Evolutionary conservation across 2,797 vertebrate species (phyloP), one percentile per base, ranked within the genome.

Genomic region (Propithecus deckenii): DNA sequence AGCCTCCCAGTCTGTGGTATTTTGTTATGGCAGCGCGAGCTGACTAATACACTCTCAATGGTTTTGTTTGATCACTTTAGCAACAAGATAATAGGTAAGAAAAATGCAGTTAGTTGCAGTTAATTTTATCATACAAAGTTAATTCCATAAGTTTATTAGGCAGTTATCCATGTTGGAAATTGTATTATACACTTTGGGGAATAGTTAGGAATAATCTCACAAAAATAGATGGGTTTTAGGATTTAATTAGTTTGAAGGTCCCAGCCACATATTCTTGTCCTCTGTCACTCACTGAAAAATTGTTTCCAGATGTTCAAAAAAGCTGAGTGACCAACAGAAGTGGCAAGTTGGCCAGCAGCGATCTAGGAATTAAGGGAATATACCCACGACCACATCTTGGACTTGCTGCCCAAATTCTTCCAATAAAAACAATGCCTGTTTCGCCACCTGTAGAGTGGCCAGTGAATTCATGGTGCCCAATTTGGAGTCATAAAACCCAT

Each of bases 261-360:
- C 28, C 57, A 90, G n/a, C 12, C 46, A 38, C 41, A 48, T 81
- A 48, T 4, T 71, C 3, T 88, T 79, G 48, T 55, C 57, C 25
- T 69, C 55, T 67, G 50, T n/a, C 48, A 96, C n/a, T 52, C n/a
- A 90, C 43, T 92, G 71, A 84, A 92, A 91, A 90, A 88, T 43
- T 89, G 23, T 63, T n/a, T 96, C 72, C 86, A 94, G 85, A 85
- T 57, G 30, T 96, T 90, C 30, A 71, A 50, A 35, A 89, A 78
- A 92, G 67, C 30, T 72, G 46, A 96, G 48, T 43, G 71, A 69
- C 74, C 52, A 67, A 85, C 0, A 91, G 22, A 75, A 97, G 50
- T 71, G 69, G 65, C 30, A 65, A 52, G 57, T n/a, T 92, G 74
- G 52, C 55, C 9, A 84, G 46, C n/a, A 75, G 2, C 59, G 65